A percentile compares a stretch with the other conserved stretches of the same genome.
Evolutionary conservation across 2,888 invertebrate genomes (phyloP).

Genomic region (Scaptomyza polygonia): DNA sequence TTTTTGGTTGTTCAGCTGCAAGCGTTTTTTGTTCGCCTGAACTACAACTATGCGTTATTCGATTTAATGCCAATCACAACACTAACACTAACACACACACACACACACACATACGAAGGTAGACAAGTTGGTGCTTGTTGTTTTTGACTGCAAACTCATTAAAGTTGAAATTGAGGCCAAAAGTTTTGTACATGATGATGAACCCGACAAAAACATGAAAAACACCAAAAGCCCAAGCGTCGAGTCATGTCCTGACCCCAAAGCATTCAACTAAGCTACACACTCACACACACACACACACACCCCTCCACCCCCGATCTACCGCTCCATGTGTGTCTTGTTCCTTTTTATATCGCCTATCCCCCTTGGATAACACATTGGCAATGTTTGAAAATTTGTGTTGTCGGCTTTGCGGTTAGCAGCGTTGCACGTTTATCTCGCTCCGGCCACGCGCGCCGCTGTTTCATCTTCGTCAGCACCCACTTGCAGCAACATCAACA

Average conservation of each 20-base stretch:
- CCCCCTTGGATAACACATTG: slow-evolving; percentile 3
- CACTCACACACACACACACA: slow-evolving; percentile 13
- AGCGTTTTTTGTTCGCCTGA: slow-evolving; percentile 1
- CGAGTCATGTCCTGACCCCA: slow-evolving; percentile 18
- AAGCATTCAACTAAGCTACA: slow-evolving; percentile 32
- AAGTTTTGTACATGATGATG: slow-evolving; percentile 17
- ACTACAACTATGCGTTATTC: too few relatives aligned
- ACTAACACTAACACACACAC: not conserved
- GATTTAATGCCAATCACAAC: slow-evolving; percentile 10
- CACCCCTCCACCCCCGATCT: too few relatives aligned
- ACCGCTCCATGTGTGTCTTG: not conserved
- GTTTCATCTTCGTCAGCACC: slow-evolving; percentile 75
- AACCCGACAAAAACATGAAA: slow-evolving; percentile 8
- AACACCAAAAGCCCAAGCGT: slow-evolving; percentile 1
- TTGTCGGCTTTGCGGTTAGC: slow-evolving; percentile 71
- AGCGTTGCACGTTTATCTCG: slow-evolving; percentile 72
- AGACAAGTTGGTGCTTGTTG: slow-evolving; percentile 16
- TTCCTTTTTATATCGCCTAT: not conserved
- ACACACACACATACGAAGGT: not conserved
- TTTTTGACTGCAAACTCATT: slow-evolving; percentile 57
- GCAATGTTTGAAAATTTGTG: slow-evolving; percentile 55
- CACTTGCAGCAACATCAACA: slow-evolving; percentile 18
- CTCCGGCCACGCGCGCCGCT: slow-evolving; percentile 57
- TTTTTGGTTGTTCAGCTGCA: not conserved
- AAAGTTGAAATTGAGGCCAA: slow-evolving; percentile 45